Conservation (phyloP, 2,113 vertebrate species). For the Oncorhynchus clarkii region DNA sequence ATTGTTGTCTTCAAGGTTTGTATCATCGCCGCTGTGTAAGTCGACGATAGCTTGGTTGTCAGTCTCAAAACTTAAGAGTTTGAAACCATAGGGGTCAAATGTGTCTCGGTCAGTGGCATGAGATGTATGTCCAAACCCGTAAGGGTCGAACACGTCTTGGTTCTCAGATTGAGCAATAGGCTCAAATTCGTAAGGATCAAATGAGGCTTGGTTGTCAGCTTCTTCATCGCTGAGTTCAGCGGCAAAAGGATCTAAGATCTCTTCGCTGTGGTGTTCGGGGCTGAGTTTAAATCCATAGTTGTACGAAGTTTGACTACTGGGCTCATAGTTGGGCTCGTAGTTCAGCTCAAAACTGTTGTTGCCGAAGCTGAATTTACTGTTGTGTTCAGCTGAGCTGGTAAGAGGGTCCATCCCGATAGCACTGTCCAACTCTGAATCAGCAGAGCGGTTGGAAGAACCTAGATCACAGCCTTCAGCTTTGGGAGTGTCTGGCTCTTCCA, state of each 20-base stretch:
- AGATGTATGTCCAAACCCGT: conserved; percentile 45
- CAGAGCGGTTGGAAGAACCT: background rate
- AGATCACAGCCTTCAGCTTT: background rate
- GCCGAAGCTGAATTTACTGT: conserved; percentile 19
- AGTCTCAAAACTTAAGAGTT: background rate
- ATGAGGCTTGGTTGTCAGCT: conserved; percentile 53
- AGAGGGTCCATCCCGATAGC: conserved; percentile 5
- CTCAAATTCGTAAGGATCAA: too few species aligned
- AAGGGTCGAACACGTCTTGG: background rate
- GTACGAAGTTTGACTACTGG: conserved; percentile 56
- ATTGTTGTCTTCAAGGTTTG: background rate
- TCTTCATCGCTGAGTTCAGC: conserved; percentile 61
- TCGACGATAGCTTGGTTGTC: background rate
- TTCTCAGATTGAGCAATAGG: too few species aligned
- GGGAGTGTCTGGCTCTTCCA: background rate
- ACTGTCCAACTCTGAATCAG: background rate
- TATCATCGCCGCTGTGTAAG: background rate
- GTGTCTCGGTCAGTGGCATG: background rate
- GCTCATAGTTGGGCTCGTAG: conserved; percentile 33
- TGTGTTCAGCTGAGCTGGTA: conserved; percentile 26
- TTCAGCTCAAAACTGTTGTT: conserved; percentile 46
- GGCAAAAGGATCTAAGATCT: conserved; percentile 65
- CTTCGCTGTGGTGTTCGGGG: conserved; percentile 65
- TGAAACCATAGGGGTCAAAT: conserved; percentile 2
- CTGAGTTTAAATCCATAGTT: conserved; percentile 74